These are phyloP conservation scores for Crotalus horridus DNA, from an alignment of 2,113 vertebrate genomes.

Conservation along the genomic window DNA sequence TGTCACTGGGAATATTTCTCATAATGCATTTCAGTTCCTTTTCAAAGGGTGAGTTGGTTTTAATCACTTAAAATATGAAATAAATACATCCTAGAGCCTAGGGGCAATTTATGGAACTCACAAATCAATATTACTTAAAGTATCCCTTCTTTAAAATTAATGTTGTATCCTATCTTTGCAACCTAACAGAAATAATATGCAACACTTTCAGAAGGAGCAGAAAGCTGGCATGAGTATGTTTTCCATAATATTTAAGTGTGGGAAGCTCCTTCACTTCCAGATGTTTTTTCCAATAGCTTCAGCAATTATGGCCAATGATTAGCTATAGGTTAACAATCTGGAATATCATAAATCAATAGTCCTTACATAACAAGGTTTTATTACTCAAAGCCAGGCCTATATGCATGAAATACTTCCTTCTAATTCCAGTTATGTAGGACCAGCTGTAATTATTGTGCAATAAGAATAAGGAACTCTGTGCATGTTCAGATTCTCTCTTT, in stretches of 20 bases:
- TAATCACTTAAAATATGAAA: not conserved
- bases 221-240: not conserved
- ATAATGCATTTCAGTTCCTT: not conserved
- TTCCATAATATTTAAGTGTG: not conserved
- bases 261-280: not conserved
- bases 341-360: not conserved
- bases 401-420: not conserved
- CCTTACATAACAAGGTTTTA: not conserved
- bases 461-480: not conserved
- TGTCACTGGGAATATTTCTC: not conserved
- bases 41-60: not conserved
- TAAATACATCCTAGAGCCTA: not conserved
- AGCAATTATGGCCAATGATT: not conserved
- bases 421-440: not conserved
- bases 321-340: not conserved
- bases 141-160: not conserved
- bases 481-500: not conserved
- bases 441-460: not conserved
- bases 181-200: not conserved
- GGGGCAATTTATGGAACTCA: not conserved
- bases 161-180: not conserved
- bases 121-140: not conserved
- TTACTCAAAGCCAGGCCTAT: not conserved
- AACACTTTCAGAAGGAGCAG: not conserved
- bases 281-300: not conserved